Evolutionary conservation across 2,797 vertebrate species (phyloP).

Genomic region (Girardinus metallicus): DNA sequence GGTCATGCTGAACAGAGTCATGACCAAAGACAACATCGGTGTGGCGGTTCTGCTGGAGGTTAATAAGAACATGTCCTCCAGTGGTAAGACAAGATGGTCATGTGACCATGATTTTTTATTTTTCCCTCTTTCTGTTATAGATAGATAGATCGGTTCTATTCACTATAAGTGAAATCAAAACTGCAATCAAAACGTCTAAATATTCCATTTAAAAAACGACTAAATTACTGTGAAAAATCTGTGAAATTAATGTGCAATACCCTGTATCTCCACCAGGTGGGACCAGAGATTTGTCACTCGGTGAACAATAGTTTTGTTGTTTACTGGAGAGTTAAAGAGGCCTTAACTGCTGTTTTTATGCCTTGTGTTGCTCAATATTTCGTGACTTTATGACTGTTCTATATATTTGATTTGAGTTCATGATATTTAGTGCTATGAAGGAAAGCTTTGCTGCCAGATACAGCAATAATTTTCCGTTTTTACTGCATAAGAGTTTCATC

Average conservation of each 20-base stretch:
- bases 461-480: background rate
- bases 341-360: background rate
- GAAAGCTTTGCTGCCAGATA: background rate
- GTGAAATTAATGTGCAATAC: background rate
- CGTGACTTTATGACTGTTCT: background rate
- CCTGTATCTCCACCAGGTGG: background rate
- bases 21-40: conserved; percentile 99
- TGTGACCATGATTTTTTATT: background rate
- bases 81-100: conserved; percentile 76
- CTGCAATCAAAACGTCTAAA: background rate
- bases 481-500: background rate
- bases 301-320: background rate
- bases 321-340: background rate
- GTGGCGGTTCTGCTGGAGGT: conserved; percentile 93
- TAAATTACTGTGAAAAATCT: background rate
- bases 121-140: background rate
- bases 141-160: background rate
- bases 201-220: no score
- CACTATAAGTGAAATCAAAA: background rate
- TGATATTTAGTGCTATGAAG: background rate
- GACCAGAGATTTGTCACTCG: background rate
- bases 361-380: background rate
- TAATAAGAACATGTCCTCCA: conserved; percentile 90
- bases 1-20: conserved; percentile 97
- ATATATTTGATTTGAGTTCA: background rate